Evolutionary conservation across 1,140 invertebrate species (phyloP).

Genomic region (Drosophila ambigua): DNA sequence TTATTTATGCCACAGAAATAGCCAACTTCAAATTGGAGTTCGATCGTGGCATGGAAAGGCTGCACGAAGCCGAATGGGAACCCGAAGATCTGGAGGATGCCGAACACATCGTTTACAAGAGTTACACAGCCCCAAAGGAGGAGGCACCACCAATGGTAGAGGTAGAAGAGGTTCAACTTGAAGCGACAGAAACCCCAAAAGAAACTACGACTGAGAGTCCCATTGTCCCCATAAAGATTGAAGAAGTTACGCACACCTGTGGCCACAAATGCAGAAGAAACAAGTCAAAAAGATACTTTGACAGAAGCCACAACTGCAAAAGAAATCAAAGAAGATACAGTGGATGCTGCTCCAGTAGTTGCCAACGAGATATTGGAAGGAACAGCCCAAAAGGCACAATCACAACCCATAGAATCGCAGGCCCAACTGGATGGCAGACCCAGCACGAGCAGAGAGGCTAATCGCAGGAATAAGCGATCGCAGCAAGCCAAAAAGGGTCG

Average conservation of each 20-base stretch:
- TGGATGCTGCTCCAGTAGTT: background rate
- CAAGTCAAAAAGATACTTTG: background rate
- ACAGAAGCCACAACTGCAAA: background rate
- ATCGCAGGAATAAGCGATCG: constrained; percentile 42
- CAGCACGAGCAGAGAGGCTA: constrained; percentile 49
- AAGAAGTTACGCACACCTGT: background rate
- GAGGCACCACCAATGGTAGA: background rate
- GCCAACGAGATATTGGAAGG: no score
- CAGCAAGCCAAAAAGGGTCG: constrained; percentile 41
- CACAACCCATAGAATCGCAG: background rate
- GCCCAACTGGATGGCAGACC: constrained; percentile 42
- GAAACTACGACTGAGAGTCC: background rate
- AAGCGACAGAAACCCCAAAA: background rate
- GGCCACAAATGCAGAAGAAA: background rate
- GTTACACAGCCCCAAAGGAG: constrained; percentile 54
- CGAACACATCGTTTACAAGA: constrained; percentile 54
- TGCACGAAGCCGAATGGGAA: constrained; percentile 64
- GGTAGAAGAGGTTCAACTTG: background rate
- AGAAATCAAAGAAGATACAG: background rate
- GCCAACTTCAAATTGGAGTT: constrained; percentile 71
- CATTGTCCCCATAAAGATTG: background rate
- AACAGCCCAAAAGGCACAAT: background rate
- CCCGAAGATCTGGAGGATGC: constrained; percentile 50
- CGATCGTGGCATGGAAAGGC: constrained; percentile 58
- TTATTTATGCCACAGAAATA: constrained; percentile 74